A percentile compares a stretch with the other conserved stretches of the same genome.
Evolutionary conservation across 2,797 vertebrate species (phyloP).

Genomic region (Perodicticus potto): DNA sequence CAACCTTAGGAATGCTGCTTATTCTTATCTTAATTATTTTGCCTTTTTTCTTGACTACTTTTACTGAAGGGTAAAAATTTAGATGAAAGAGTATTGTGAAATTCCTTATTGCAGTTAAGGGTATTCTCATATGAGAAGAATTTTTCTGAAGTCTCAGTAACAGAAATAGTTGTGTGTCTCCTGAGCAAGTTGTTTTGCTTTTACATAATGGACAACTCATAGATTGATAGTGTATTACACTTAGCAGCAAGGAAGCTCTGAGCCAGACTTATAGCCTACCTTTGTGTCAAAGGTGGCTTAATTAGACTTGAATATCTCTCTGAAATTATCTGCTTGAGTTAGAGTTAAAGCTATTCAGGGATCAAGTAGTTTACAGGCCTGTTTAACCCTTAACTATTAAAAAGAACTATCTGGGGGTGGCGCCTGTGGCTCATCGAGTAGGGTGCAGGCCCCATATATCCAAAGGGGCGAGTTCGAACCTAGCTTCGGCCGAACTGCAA

Average conservation of each 20-base stretch:
- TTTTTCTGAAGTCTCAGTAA: constrained; percentile 12
- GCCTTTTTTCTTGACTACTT: not conserved
- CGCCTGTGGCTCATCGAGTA: too few species aligned
- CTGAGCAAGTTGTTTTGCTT: constrained; percentile 8
- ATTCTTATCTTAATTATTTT: not conserved
- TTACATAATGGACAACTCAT: not conserved
- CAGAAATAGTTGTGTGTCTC: not conserved
- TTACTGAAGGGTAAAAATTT: not conserved
- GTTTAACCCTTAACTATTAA: constrained; percentile 24
- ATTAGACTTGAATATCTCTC: not conserved
- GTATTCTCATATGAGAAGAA: not conserved
- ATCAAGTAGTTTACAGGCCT: constrained; percentile 30
- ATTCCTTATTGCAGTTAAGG: not conserved
- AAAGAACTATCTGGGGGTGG: not conserved
- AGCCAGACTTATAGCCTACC: not conserved
- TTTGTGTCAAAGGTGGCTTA: not conserved
- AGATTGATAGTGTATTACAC: not conserved
- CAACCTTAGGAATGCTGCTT: not conserved
- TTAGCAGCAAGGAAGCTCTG: not conserved
- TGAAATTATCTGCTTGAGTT: constrained; percentile 55
- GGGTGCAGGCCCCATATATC: too few species aligned
- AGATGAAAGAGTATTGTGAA: constrained; percentile 25
- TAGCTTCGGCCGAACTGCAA: too few species aligned
- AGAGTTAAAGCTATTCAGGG: not conserved
- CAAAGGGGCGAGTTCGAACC: too few species aligned